Percentiles rank a stretch among this genome's conserved stretches.
These are phyloP conservation scores for Caloenas nicobarica DNA, from an alignment of 2,113 vertebrate species.

Conservation along the genomic window DNA sequence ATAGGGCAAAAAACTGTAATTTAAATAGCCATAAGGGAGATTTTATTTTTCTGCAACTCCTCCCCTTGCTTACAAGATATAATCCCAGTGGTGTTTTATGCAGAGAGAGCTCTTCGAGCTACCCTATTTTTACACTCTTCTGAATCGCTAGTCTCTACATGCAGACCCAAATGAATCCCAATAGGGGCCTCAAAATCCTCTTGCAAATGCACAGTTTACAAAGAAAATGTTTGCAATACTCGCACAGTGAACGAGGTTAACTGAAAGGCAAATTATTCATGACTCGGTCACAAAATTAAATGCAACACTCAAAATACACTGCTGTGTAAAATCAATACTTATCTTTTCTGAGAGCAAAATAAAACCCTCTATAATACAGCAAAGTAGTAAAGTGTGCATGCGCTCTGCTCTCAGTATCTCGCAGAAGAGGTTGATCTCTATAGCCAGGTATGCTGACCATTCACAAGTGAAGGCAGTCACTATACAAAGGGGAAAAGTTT, in stretches of 20 bases:
- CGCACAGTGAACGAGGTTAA: conserved; percentile 25
- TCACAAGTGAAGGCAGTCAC: background rate
- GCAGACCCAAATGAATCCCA: conserved; percentile 33
- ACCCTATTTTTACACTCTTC: conserved; percentile 9
- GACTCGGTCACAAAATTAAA: conserved; percentile 9
- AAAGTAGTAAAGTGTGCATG: background rate
- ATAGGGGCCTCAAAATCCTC: conserved; percentile 18
- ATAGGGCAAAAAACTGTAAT: background rate
- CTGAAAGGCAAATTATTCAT: conserved; percentile 23
- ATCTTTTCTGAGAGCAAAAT: background rate
- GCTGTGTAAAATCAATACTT: background rate
- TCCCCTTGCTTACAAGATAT: background rate
- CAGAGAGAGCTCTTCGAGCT: background rate
- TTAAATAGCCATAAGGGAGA: background rate
- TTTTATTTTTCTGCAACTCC: conserved; percentile 16
- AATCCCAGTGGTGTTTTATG: background rate
- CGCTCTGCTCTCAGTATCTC: background rate
- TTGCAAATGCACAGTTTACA: conserved; percentile 6
- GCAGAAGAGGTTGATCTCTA: background rate
- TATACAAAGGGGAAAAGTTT: background rate
- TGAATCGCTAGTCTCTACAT: background rate
- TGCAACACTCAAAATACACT: background rate
- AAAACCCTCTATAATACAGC: background rate
- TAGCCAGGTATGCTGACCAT: background rate
- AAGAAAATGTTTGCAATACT: conserved; percentile 15